phyloP scores from a whole-genome alignment of 2,888 invertebrate species.

The Lochmaea crataegi region DNA sequence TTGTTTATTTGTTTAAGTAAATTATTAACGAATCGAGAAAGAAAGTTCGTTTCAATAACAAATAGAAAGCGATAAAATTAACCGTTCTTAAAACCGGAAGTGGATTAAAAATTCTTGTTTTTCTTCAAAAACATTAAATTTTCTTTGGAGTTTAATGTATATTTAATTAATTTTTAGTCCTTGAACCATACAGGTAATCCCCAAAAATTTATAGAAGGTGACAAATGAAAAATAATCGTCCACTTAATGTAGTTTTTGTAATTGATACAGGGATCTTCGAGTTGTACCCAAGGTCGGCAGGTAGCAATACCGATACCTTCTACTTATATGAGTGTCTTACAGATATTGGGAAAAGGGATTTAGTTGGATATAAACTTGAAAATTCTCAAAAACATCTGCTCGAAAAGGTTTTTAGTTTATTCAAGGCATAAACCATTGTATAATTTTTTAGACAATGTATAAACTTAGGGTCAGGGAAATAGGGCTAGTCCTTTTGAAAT shows the following conservation, averaged over 20 bases:
- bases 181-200: not conserved
- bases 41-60: constrained; percentile 16
- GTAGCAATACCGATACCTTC: not conserved
- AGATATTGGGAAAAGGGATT: not conserved
- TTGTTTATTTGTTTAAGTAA: constrained; percentile 11
- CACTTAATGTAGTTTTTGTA: not conserved
- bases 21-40: constrained; percentile 15
- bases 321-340: not conserved
- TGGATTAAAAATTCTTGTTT: not conserved
- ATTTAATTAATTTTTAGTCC: not conserved
- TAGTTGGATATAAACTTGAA: not conserved
- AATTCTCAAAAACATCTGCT: not conserved
- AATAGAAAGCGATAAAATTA: constrained; percentile 16
- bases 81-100: constrained; percentile 14
- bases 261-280: not conserved
- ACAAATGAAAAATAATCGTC: not conserved
- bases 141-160: not conserved
- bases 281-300: not conserved
- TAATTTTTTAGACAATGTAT: too few species aligned
- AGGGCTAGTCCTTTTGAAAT: too few species aligned
- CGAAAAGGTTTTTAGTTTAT: not conserved
- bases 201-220: not conserved
- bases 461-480: too few species aligned
- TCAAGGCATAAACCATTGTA: too few species aligned
- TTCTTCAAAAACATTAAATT: not conserved